Base-by-base conservation (phyloP, 2,113 vertebrate genomes). In the Lichenostomus cassidix region DNA sequence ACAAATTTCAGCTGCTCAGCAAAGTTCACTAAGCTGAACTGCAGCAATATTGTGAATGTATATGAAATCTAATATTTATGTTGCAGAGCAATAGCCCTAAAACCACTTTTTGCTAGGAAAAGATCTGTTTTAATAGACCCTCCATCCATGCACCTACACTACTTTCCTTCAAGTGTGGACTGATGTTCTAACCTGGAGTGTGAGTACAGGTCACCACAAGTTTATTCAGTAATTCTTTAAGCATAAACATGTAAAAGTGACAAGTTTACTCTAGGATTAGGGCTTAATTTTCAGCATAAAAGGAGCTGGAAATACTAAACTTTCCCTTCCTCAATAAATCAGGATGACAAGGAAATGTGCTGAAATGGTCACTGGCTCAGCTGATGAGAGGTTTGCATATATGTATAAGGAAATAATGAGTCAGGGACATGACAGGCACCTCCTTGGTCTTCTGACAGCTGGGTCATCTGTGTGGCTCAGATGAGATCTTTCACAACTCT, bases 111-210 rank as follows among this genome's bases (percentile, higher is more conserved):
- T 37, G 1, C 6, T 56, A 52, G 12, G 14, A 67, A 46, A 78
- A 83, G 1, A 11, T 31, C 29, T n/a, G 2, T 59, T 83, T 79
- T 63, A 49, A 53, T 41, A 37, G 15, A 17, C 55, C 50, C 4
- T 50, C 11, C 10, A 39, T 33, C 37, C 28, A 78, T 59, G 8
- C 14, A 63, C 8, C 7, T 41, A 2, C 0, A 0, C 16, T 50
- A 10, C 27, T 70, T 53, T 85, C 29, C 58, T 78, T 75, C 35
- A 14, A 74, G 3, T 25, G 1, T 25, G 15, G 12, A 41, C 6
- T 37, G 33, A 23, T 55, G 10, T 2, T 82, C 2, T 83, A 59
- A 71, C 23, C 8, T 5, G 6, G 12, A 19, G 17, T 28, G 16
- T 12, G 15, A 12, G 6, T 75, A 58, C 20, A 63, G 15, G 15